phyloP scores from a whole-genome alignment of 2,113 vertebrate genomes.

The Crotalus viridis region DNA sequence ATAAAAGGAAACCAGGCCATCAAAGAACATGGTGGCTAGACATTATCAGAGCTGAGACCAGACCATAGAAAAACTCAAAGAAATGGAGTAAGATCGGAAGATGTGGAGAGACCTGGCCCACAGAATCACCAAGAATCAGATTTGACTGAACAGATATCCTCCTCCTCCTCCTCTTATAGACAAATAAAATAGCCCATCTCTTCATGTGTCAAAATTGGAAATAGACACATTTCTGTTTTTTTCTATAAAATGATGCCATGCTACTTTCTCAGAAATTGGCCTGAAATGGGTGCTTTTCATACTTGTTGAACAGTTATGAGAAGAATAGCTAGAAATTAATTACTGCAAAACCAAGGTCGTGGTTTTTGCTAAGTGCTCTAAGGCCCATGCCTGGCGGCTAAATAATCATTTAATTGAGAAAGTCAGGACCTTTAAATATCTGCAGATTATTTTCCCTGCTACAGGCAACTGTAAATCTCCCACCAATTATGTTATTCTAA shows the following conservation, averaged over 20 bases:
- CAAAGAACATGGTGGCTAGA: neutral
- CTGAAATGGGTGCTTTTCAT: neutral
- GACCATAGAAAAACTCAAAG: neutral
- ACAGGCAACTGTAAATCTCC: neutral
- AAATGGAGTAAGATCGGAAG: neutral
- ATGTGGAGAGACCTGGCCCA: neutral
- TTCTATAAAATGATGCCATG: neutral
- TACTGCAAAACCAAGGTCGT: neutral
- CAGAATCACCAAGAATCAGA: neutral
- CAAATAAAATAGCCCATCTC: neutral
- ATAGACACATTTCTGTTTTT: neutral
- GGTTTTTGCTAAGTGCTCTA: neutral
- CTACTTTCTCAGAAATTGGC: neutral
- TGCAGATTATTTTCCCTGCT: neutral
- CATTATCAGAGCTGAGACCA: neutral
- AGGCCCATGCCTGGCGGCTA: neutral
- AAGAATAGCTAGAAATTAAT: neutral
- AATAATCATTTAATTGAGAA: neutral
- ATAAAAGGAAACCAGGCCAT: neutral
- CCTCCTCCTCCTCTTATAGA: neutral
- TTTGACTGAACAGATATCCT: neutral
- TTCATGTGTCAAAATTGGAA: neutral
- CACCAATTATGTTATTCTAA: neutral
- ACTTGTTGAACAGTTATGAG: neutral
- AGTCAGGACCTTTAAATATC: neutral